These are phyloP conservation scores for Dicyrtoma fusca DNA, from an alignment of 2,888 invertebrate species.

Conservation along the genomic window DNA sequence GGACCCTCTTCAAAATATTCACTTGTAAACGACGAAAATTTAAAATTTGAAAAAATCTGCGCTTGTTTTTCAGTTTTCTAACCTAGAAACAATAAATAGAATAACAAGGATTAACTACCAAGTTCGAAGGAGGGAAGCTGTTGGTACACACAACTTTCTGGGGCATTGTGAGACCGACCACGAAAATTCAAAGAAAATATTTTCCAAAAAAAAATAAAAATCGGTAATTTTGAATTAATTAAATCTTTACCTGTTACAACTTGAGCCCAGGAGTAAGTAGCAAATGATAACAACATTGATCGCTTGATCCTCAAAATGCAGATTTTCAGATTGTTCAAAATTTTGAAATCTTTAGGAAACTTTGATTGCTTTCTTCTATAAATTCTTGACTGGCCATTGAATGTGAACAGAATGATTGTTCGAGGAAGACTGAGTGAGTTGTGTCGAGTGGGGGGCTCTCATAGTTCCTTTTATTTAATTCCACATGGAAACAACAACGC, in stretches of 20 bases:
- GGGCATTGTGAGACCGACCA: too few relatives aligned
- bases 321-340: neutral
- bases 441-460: too few relatives aligned
- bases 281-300: constrained; percentile 30
- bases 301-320: neutral
- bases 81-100: too few relatives aligned
- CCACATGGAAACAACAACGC: too few relatives aligned
- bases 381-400: neutral
- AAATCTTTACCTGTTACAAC: constrained; percentile 24
- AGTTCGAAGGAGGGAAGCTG: too few relatives aligned
- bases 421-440: too few relatives aligned
- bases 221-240: neutral
- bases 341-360: neutral
- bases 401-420: neutral
- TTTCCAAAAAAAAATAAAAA: too few relatives aligned
- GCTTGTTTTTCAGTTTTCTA: neutral
- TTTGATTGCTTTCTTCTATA: neutral
- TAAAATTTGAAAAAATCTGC: neutral
- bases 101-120: too few relatives aligned
- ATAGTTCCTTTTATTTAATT: too few relatives aligned
- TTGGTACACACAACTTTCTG: too few relatives aligned
- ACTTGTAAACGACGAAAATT: neutral
- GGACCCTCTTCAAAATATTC: neutral
- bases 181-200: too few relatives aligned
- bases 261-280: constrained; percentile 20